Conservation (phyloP, 2,888 invertebrate species). For the Panopea generosa region DNA sequence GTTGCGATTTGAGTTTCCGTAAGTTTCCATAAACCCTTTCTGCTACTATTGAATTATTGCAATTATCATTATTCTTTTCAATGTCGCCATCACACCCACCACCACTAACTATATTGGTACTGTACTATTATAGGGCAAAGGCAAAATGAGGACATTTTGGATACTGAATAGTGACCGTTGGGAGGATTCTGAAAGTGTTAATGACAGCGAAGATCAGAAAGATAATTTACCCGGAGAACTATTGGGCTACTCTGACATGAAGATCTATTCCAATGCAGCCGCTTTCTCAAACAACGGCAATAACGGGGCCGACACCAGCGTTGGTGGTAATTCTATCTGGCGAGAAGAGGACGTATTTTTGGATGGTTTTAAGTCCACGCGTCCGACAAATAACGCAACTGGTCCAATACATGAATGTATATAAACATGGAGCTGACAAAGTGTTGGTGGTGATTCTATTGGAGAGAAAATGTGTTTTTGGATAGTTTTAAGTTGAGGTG, state of each 20-base stretch:
- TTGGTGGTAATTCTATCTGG: slow-evolving; percentile 29
- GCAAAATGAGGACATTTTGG: slow-evolving; percentile 63
- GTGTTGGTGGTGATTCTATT: too few species aligned
- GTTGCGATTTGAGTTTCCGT: too few species aligned
- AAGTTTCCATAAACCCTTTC: too few species aligned
- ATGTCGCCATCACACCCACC: too few species aligned
- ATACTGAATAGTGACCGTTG: slow-evolving; percentile 34
- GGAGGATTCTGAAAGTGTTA: slow-evolving; percentile 27
- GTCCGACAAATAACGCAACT: too few species aligned
- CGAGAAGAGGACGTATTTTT: slow-evolving; percentile 56
- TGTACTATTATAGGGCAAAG: slow-evolving; percentile 62
- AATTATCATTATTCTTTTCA: too few species aligned
- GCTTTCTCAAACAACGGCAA: background rate
- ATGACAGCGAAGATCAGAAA: slow-evolving; percentile 15
- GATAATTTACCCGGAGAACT: slow-evolving; percentile 36
- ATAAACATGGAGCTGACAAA: too few species aligned
- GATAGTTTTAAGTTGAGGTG: too few species aligned
- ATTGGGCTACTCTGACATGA: slow-evolving; percentile 44
- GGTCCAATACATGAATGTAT: too few species aligned
- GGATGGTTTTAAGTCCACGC: background rate
- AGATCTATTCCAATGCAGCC: slow-evolving; percentile 2
- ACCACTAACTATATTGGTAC: too few species aligned
- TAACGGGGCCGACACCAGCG: background rate
- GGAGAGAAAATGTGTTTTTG: too few species aligned
- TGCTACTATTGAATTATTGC: too few species aligned